A percentile compares a stretch with the other conserved stretches of the same genome.
These are phyloP conservation scores for Hephaestus fuliginosus DNA, from an alignment of 2,797 vertebrate species.

Conservation along the genomic window DNA sequence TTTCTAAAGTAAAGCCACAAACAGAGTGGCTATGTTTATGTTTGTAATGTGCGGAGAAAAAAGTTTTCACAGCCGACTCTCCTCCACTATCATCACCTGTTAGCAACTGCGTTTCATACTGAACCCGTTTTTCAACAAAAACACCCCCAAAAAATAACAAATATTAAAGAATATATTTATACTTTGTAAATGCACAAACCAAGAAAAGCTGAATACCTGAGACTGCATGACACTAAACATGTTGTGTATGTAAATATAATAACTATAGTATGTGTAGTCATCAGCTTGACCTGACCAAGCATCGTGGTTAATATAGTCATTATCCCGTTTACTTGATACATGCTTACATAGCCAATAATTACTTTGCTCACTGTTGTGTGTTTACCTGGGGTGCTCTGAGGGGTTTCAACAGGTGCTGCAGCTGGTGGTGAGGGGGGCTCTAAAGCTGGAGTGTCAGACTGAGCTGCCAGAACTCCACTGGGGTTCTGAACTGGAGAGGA, in stretches of 20 bases:
- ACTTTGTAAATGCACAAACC: constrained; percentile 3
- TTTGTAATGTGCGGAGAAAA: not conserved
- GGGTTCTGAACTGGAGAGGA: constrained; percentile 64
- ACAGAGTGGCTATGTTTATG: not conserved
- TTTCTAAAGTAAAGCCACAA: not conserved
- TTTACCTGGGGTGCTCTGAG: constrained; percentile 79
- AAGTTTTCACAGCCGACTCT: not conserved
- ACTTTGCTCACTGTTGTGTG: not conserved
- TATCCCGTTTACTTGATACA: not conserved
- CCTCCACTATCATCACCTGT: not conserved
- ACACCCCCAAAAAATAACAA: not conserved
- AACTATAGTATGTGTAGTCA: not conserved
- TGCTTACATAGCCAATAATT: not conserved
- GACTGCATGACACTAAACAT: not conserved
- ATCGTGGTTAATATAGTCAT: not conserved
- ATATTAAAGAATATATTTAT: too few relatives aligned
- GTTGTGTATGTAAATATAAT: not conserved
- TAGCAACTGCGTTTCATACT: not conserved
- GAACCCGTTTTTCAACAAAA: not conserved
- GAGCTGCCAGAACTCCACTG: constrained; percentile 50
- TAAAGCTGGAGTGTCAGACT: constrained; percentile 58
- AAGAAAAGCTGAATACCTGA: not conserved
- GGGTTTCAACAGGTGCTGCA: constrained; percentile 59
- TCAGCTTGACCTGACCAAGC: not conserved
- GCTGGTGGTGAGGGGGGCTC: constrained; percentile 62